Conservation (phyloP, 2,888 invertebrate species). For the Lottia scabra region DNA sequence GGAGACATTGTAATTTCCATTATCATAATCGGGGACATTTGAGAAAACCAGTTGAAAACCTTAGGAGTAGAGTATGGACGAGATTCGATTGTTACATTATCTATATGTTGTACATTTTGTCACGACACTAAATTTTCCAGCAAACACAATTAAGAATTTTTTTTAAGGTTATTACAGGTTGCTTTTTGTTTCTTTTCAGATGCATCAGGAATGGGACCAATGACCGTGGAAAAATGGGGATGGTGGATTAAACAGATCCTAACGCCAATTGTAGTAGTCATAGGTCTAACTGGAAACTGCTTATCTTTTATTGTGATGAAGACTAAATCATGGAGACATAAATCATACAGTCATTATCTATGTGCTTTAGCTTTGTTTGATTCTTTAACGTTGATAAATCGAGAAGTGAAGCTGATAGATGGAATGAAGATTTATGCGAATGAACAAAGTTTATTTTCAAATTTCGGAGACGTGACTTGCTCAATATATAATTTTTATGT, state of each 20-base stretch:
- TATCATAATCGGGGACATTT: too few species aligned
- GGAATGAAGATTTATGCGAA: background rate
- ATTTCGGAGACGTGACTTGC: background rate
- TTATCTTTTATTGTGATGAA: slow-evolving; percentile 57
- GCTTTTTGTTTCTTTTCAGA: background rate
- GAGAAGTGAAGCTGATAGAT: background rate
- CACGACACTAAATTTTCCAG: too few species aligned
- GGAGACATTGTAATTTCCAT: too few species aligned
- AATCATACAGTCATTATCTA: slow-evolving; percentile 61
- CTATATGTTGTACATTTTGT: too few species aligned
- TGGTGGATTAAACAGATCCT: slow-evolving; percentile 58
- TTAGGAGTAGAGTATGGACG: too few species aligned
- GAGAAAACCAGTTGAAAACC: too few species aligned
- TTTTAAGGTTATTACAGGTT: too few species aligned
- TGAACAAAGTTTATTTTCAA: background rate
- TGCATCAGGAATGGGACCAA: background rate
- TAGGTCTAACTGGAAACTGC: slow-evolving; percentile 56
- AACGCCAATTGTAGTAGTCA: slow-evolving; percentile 49
- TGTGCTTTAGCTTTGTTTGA: slow-evolving; percentile 33
- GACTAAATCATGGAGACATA: slow-evolving; percentile 48
- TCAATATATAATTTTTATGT: slow-evolving; percentile 1
- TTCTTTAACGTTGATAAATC: background rate
- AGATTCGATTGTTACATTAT: too few species aligned
- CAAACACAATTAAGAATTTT: too few species aligned
- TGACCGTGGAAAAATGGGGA: slow-evolving; percentile 35